These are phyloP conservation scores for Phymatocera aterrima DNA, from an alignment of 2,888 invertebrate species.

Conservation along the genomic window DNA sequence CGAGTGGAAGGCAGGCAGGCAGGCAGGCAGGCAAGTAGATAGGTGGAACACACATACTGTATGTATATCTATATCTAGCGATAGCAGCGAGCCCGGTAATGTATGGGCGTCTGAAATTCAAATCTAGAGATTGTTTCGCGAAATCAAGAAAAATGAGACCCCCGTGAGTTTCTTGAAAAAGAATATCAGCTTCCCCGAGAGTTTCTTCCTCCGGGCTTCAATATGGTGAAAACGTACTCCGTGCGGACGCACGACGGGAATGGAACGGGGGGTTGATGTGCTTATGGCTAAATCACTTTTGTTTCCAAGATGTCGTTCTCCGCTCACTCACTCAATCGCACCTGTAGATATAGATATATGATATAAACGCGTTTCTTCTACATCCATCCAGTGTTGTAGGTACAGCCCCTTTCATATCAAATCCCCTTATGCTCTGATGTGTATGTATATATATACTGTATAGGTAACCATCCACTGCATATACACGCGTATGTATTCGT, in stretches of 20 bases:
- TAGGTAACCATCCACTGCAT: no score
- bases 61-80: no score
- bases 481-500: no score
- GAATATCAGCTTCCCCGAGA: constrained; percentile 2
- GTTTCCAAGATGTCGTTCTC: constrained; percentile 57
- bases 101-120: constrained; percentile 68
- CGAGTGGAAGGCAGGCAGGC: no score
- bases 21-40: no score
- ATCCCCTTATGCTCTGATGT: no score
- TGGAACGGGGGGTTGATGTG: constrained; percentile 48
- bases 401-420: no score
- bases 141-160: constrained; percentile 72
- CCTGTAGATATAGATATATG: not conserved
- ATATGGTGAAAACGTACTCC: constrained; percentile 38
- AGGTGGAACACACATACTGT: no score
- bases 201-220: not conserved
- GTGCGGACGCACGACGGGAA: not conserved
- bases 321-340: not conserved
- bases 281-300: constrained; percentile 67
- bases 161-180: constrained; percentile 63
- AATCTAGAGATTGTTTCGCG: constrained; percentile 69
- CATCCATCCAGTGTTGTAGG: no score
- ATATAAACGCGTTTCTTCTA: no score
- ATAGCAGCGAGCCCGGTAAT: not conserved
- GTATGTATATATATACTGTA: no score